Evolutionary conservation across 2,797 vertebrate species (phyloP).

Genomic region (Gila robusta): DNA sequence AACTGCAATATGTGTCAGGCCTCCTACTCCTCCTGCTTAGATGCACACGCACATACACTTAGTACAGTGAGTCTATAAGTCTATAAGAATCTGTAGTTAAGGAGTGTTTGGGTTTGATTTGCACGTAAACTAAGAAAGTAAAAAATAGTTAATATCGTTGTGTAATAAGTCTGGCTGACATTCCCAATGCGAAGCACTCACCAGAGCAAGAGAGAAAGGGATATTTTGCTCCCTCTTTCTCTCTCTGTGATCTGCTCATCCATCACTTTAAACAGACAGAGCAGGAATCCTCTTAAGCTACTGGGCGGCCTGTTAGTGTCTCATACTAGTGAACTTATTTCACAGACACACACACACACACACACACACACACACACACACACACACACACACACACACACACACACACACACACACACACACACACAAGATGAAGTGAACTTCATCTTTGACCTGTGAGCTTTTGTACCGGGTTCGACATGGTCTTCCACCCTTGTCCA

Average conservation of each 20-base stretch:
- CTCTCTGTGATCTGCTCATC: constrained; percentile 52
- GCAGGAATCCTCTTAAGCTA: constrained; percentile 57
- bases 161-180: constrained; percentile 33
- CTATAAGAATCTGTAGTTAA: not conserved
- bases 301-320: constrained; percentile 50
- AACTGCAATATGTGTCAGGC: constrained; percentile 72
- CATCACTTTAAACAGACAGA: constrained; percentile 59
- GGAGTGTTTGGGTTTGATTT: not conserved
- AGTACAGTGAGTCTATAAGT: constrained; percentile 58
- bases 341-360: constrained; percentile 42
- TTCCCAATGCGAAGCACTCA: constrained; percentile 36
- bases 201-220: constrained; percentile 18
- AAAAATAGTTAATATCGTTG: not conserved
- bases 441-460: constrained; percentile 40
- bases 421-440: constrained; percentile 33
- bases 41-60: constrained; percentile 65
- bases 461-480: not conserved
- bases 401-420: constrained; percentile 44
- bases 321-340: constrained; percentile 51
- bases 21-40: constrained; percentile 72
- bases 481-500: too few relatives aligned
- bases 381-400: constrained; percentile 39
- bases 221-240: constrained; percentile 16
- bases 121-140: not conserved
- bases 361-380: constrained; percentile 44